Evolutionary conservation across 2,113 vertebrate genomes (phyloP).

Genomic region (Nansenia antarctica): DNA sequence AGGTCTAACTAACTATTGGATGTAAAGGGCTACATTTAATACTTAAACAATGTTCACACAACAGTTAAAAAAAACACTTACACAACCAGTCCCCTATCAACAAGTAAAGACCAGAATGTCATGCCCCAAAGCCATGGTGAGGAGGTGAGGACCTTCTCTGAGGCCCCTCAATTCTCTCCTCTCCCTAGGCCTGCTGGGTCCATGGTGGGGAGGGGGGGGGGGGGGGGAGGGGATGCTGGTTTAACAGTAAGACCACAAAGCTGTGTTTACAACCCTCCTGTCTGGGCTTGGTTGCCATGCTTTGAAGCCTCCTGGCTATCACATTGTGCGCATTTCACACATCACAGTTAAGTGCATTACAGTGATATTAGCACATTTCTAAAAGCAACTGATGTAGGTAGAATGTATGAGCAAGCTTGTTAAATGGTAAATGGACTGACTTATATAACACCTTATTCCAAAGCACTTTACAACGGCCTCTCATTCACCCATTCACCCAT

Average conservation of each 20-base stretch:
- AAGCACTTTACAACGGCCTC: too few relatives aligned
- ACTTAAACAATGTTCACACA: too few relatives aligned
- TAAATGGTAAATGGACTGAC: too few relatives aligned
- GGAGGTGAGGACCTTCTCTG: conserved; percentile 19
- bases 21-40: too few relatives aligned
- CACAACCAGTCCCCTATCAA: too few relatives aligned
- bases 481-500: too few relatives aligned
- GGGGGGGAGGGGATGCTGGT: neutral
- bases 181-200: neutral
- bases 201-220: neutral
- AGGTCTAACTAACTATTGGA: too few relatives aligned
- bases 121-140: neutral
- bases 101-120: too few relatives aligned
- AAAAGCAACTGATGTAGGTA: neutral
- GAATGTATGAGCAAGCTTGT: too few relatives aligned
- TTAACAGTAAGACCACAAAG: neutral
- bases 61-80: too few relatives aligned
- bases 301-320: neutral
- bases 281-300: neutral
- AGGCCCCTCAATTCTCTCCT: neutral
- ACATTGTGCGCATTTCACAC: neutral
- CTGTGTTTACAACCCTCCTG: neutral
- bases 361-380: neutral
- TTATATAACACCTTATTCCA: too few relatives aligned
- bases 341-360: neutral